phyloP scores from a whole-genome alignment of 2,888 invertebrate genomes.

The Dynastes hyllus region DNA sequence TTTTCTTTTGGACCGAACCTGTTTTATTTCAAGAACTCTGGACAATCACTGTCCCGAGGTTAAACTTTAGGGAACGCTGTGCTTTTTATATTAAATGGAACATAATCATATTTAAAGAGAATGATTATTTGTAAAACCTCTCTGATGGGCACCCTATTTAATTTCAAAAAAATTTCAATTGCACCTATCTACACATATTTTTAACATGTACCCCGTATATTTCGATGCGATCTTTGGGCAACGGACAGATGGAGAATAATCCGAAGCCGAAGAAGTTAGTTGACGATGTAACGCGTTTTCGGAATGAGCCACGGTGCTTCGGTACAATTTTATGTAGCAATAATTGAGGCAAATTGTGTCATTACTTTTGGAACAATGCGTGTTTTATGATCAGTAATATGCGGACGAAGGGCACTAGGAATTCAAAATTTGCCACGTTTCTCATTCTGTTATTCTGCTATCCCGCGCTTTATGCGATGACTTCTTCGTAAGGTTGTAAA shows the following conservation, averaged over 20 bases:
- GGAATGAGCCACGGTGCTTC: not conserved
- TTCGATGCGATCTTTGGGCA: conserved; percentile 3
- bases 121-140: no score
- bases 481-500: no score
- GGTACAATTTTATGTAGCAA: not conserved
- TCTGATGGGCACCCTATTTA: no score
- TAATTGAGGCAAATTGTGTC: conserved; percentile 12
- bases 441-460: not conserved
- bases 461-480: not conserved
- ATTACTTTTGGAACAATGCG: conserved; percentile 5
- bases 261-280: not conserved
- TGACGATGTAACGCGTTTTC: not conserved
- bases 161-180: no score
- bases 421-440: not conserved
- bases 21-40: no score
- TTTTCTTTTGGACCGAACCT: no score
- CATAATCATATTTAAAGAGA: no score
- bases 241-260: not conserved
- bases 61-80: no score
- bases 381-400: conserved; percentile 11
- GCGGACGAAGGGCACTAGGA: not conserved
- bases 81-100: no score
- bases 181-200: no score
- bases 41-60: no score
- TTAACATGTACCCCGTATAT: conserved; percentile 8